phyloP scores from a whole-genome alignment of 2,888 invertebrate genomes.

The Nomada lathburiana region DNA sequence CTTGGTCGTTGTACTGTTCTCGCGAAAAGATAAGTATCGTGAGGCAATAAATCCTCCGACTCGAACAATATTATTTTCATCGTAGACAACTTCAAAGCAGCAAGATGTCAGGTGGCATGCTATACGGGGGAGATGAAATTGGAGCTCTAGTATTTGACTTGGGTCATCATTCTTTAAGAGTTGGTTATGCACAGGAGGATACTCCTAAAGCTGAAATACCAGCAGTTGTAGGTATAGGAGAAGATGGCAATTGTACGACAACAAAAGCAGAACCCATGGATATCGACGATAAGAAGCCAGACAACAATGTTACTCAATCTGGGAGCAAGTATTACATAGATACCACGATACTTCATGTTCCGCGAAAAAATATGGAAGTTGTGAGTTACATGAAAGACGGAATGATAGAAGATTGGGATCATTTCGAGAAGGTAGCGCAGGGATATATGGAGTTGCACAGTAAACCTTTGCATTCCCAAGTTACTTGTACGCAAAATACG shows the following conservation, averaged over 20 bases:
- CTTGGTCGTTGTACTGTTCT: slow-evolving; percentile 18
- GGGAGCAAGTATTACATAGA: slow-evolving; percentile 94
- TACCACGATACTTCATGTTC: slow-evolving; percentile 96
- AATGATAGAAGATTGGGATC: slow-evolving; percentile 99
- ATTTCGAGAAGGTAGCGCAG: slow-evolving; percentile 94
- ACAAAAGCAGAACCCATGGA: slow-evolving; percentile 89
- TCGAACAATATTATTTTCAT: slow-evolving; percentile 23
- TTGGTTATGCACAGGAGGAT: slow-evolving; percentile 98
- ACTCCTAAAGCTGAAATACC: slow-evolving; percentile 99
- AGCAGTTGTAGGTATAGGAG: slow-evolving; percentile 94
- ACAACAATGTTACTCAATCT: slow-evolving; percentile 89
- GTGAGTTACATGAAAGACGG: slow-evolving; percentile 98
- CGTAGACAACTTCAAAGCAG: slow-evolving; percentile 44
- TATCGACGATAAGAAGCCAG: slow-evolving; percentile 90
- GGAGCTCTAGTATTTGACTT: slow-evolving; percentile 99
- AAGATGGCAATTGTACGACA: slow-evolving; percentile 86
- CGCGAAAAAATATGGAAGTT: slow-evolving; percentile 95
- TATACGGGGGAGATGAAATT: slow-evolving; percentile 98
- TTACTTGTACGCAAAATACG: not conserved
- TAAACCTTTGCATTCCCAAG: not conserved
- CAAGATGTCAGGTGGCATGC: slow-evolving; percentile 85
- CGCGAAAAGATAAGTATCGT: not conserved
- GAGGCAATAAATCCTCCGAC: not conserved
- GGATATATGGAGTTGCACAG: not conserved
- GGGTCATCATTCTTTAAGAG: slow-evolving; percentile 95